Evolutionary conservation across 2,888 invertebrate species (phyloP).

Genomic region (Heliconius sara): DNA sequence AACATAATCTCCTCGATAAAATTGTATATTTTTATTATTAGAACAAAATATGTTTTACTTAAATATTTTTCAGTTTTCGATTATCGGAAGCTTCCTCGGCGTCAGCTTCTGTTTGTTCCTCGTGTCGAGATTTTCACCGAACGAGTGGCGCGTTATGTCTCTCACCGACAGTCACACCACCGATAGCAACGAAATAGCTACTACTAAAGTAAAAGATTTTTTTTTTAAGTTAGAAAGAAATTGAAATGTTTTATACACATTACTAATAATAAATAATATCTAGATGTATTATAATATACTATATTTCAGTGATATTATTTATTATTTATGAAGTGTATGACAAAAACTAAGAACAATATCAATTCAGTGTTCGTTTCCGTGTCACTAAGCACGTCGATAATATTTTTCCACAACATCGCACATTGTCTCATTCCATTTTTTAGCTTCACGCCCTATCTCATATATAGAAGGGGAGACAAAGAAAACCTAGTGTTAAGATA

Average conservation of each 20-base stretch:
- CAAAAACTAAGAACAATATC: neutral
- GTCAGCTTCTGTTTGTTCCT: constrained; percentile 97
- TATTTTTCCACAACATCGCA: constrained; percentile 17
- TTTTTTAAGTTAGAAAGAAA: neutral
- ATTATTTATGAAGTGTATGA: neutral
- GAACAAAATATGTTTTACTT: neutral
- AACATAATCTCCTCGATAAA: too few relatives aligned
- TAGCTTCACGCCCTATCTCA: too few relatives aligned
- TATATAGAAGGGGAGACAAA: neutral
- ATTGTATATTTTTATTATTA: too few relatives aligned
- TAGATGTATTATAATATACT: too few relatives aligned
- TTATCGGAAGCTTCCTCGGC: constrained; percentile 93
- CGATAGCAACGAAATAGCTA: constrained; percentile 61
- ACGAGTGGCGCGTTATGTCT: constrained; percentile 94
- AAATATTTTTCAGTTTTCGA: constrained; percentile 79
- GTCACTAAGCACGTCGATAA: neutral
- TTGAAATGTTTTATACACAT: too few relatives aligned
- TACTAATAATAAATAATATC: too few relatives aligned
- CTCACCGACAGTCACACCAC: constrained; percentile 62
- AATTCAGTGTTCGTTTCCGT: neutral
- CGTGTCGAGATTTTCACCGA: constrained; percentile 97
- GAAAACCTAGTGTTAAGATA: too few relatives aligned
- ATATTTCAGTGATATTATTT: neutral
- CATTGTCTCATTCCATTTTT: neutral
- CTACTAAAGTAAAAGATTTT: constrained; percentile 58